Percentiles rank a stretch among this genome's conserved stretches.
Evolutionary conservation across 2,113 vertebrate species (phyloP).

Genomic region (Brachypteracias leptosomus): DNA sequence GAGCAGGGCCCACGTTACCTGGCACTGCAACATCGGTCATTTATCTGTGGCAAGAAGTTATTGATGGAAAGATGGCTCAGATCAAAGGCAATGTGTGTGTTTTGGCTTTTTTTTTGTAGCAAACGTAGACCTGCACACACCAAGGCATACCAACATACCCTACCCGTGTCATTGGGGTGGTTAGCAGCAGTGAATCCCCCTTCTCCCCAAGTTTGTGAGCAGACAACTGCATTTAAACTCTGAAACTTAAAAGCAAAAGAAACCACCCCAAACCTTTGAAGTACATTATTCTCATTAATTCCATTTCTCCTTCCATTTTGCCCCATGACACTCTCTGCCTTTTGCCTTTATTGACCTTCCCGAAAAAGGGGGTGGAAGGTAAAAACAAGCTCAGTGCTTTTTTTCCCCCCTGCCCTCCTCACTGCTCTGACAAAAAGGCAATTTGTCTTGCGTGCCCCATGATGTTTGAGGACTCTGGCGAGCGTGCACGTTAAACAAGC

Average conservation of each 20-base stretch:
- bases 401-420: conserved; percentile 2
- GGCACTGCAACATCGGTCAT: not conserved
- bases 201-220: not conserved
- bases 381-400: conserved; percentile 26
- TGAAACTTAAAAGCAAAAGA: not conserved
- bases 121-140: not conserved
- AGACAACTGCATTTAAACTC: not conserved
- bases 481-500: conserved; percentile 64
- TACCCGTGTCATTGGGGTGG: fast-evolving
- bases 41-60: not conserved
- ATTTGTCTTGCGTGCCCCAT: conserved; percentile 66
- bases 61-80: not conserved
- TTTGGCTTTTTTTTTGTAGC: not conserved
- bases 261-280: not conserved
- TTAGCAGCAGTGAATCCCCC: not conserved
- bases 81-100: not conserved
- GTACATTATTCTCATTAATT: not conserved
- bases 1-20: not conserved
- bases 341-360: not conserved
- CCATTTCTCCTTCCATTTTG: not conserved
- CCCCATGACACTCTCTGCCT: not conserved
- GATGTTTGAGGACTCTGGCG: conserved; percentile 68
- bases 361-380: not conserved
- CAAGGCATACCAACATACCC: fast-evolving
- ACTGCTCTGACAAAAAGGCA: conserved; percentile 41